These are phyloP conservation scores for Neoseiulus cucumeris DNA, from an alignment of 1,140 invertebrate genomes.

Conservation along the genomic window DNA sequence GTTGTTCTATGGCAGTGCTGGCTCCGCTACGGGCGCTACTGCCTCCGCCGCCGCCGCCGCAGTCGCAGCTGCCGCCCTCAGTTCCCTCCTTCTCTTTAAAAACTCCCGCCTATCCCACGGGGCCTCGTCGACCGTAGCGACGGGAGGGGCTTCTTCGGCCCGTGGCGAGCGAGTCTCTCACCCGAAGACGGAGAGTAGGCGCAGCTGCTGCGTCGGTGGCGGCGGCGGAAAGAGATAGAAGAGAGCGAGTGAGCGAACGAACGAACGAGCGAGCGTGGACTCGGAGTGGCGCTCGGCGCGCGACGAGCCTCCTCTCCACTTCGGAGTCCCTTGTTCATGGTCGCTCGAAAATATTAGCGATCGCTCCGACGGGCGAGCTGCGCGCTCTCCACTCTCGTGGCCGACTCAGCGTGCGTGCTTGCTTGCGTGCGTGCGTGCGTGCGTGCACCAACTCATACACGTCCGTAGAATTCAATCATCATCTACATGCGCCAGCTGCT, in stretches of 20 bases:
- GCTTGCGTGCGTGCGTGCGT: neutral
- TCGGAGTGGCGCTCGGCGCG: conserved; percentile 11
- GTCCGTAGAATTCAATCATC: neutral
- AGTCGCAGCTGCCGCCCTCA: neutral
- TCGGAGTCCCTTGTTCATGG: conserved; percentile 1
- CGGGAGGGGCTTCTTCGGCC: neutral
- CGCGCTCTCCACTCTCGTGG: conserved; percentile 2
- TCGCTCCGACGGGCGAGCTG: conserved; percentile 10
- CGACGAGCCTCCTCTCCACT: conserved; percentile 11
- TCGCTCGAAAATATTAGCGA: conserved; percentile 9
- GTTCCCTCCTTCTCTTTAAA: conserved; percentile 11
- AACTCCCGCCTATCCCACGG: conserved; percentile 9
- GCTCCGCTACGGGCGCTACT: too few relatives aligned
- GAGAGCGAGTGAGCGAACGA: neutral
- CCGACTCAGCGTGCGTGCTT: neutral
- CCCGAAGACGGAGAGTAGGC: neutral
- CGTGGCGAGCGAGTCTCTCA: neutral
- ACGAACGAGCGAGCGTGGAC: neutral
- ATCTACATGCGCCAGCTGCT: neutral
- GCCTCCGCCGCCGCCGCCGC: neutral
- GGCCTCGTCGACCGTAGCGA: neutral
- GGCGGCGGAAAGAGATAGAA: neutral
- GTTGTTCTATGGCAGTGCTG: too few relatives aligned
- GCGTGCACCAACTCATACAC: neutral
- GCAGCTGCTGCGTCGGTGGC: neutral